Evolutionary conservation across 2,888 invertebrate genomes (phyloP).

Genomic region (Troilus luridus): DNA sequence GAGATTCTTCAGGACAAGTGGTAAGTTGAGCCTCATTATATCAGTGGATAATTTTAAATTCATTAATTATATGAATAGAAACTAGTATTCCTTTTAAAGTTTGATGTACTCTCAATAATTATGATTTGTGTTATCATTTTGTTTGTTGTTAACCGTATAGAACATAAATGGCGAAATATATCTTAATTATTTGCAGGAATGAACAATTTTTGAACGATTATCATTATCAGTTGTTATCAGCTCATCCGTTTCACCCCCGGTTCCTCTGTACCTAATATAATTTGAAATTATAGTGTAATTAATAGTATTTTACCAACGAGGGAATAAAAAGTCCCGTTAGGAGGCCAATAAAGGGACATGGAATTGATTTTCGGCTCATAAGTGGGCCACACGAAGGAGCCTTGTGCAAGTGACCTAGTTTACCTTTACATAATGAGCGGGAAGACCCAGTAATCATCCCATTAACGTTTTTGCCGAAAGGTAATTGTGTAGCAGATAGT

Average conservation of each 20-base stretch:
- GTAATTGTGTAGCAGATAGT: background rate
- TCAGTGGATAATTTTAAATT: background rate
- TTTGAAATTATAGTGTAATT: background rate
- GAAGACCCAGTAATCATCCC: background rate
- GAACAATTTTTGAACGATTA: background rate
- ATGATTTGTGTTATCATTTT: background rate
- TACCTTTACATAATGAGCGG: constrained; percentile 23
- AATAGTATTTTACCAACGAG: background rate
- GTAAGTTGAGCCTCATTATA: constrained; percentile 24
- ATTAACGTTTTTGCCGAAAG: background rate
- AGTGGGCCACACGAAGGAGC: constrained; percentile 28
- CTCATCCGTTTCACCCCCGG: background rate
- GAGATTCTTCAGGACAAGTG: constrained; percentile 60
- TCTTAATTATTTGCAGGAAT: background rate
- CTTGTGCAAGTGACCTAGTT: constrained; percentile 53
- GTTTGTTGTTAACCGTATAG: background rate
- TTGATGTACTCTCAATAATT: background rate
- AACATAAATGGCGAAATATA: background rate
- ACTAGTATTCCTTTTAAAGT: background rate
- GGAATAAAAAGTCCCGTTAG: background rate
- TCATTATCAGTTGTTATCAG: constrained; percentile 38
- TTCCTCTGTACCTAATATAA: background rate
- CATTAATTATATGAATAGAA: background rate
- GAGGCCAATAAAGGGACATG: background rate
- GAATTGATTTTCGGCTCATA: constrained; percentile 51